Evolutionary conservation across 1,140 invertebrate species (phyloP).

Genomic region (Pogonomyrmex californicus): DNA sequence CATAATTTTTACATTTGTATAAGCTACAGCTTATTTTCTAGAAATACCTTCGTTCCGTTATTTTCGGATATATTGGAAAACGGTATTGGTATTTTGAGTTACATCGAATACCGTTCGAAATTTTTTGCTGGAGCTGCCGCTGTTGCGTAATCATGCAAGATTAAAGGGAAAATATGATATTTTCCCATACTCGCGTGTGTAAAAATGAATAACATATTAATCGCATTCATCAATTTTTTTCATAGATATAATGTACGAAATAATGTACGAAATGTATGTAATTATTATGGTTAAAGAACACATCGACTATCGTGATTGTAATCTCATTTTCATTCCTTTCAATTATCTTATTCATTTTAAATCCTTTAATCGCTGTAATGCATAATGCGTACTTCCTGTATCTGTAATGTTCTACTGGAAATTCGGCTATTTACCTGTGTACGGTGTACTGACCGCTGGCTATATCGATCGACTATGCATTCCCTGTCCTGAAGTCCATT

Average conservation of each 20-base stretch:
- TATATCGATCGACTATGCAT: slow-evolving; percentile 42
- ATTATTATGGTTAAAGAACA: neutral
- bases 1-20: neutral
- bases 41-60: neutral
- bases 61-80: slow-evolving; percentile 13
- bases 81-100: slow-evolving; percentile 1
- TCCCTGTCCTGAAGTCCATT: slow-evolving; percentile 45
- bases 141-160: neutral
- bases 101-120: slow-evolving; percentile 15
- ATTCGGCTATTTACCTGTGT: slow-evolving; percentile 42
- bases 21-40: slow-evolving; percentile 9
- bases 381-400: neutral
- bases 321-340: neutral
- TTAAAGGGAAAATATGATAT: slow-evolving; percentile 25
- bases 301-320: neutral
- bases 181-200: neutral
- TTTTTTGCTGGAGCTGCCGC: neutral
- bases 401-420: slow-evolving; percentile 2
- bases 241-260: too few relatives aligned
- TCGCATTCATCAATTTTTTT: neutral
- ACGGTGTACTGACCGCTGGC: slow-evolving; percentile 27
- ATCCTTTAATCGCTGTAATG: neutral
- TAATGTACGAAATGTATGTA: neutral
- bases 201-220: slow-evolving; percentile 27
- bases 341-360: neutral